Percentiles rank a stretch among this genome's conserved stretches.
Conservation (phyloP, 2,113 vertebrate species). For the Brachirus orientalis region DNA sequence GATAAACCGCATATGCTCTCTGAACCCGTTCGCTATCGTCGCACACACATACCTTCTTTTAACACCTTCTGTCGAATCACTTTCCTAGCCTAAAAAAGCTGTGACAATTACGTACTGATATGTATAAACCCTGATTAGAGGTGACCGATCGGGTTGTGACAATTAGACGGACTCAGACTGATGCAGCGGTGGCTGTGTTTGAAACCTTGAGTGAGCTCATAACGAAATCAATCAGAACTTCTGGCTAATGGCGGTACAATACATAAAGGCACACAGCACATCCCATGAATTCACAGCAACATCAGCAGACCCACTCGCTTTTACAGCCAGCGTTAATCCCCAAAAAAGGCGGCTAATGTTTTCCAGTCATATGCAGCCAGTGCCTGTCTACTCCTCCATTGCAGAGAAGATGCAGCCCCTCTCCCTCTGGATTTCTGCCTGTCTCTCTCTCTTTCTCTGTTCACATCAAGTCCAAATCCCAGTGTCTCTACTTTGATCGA, state of each 20-base stretch:
- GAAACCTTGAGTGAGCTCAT: constrained; percentile 15
- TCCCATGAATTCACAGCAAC: not conserved
- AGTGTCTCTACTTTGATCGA: not conserved
- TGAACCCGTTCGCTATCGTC: not conserved
- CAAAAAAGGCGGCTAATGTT: constrained; percentile 37
- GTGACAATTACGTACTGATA: not conserved
- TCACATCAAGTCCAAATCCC: constrained; percentile 9
- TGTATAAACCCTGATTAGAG: constrained; percentile 1
- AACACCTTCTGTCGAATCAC: not conserved
- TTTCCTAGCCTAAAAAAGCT: not conserved
- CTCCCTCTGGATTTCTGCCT: constrained; percentile 6
- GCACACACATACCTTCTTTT: too few relatives aligned
- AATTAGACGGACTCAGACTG: not conserved
- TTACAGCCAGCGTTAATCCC: constrained; percentile 21
- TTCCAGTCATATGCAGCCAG: constrained; percentile 41
- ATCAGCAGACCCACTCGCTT: constrained; percentile 2
- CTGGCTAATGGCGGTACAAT: not conserved
- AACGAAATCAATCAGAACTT: constrained; percentile 32
- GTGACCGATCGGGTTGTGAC: constrained; percentile 10
- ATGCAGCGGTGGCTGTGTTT: constrained; percentile 33
- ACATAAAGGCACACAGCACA: not conserved
- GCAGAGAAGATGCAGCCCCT: constrained; percentile 44
- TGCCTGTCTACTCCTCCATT: constrained; percentile 65
- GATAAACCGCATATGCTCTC: not conserved
- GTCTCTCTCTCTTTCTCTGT: not conserved